phyloP scores from a whole-genome alignment of 1,140 invertebrate genomes.

The Lepidurus arcticus region DNA sequence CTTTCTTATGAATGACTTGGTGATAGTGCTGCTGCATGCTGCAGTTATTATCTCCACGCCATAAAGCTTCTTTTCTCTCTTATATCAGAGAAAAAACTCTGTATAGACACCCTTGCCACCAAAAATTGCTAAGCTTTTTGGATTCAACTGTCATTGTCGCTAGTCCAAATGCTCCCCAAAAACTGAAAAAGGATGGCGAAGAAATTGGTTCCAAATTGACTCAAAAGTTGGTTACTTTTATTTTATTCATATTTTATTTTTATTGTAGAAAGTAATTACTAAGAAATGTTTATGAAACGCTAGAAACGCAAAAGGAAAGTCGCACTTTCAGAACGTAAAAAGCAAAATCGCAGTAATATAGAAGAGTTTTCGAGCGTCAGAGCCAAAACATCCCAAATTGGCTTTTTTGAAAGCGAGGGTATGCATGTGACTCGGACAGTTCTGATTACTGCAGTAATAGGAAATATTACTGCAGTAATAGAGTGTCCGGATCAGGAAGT shows the following conservation, averaged over 20 bases:
- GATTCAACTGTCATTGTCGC: neutral
- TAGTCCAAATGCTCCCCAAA: no score
- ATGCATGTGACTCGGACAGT: no score
- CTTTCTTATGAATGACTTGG: constrained; percentile 10
- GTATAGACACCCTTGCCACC: neutral
- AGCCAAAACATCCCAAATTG: no score
- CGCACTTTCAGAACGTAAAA: neutral
- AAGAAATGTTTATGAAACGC: neutral
- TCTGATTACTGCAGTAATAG: no score
- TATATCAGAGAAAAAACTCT: neutral
- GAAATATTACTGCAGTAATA: no score
- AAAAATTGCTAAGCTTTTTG: constrained; percentile 18
- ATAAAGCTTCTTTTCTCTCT: neutral
- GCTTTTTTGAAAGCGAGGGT: no score
- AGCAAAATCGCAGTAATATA: neutral
- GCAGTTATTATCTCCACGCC: constrained; percentile 1
- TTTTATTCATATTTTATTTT: neutral
- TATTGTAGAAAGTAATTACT: neutral
- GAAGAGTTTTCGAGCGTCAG: no score
- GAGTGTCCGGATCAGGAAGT: no score
- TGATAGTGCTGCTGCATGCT: neutral
- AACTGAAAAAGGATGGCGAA: no score
- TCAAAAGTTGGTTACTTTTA: neutral
- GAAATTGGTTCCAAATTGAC: no score
- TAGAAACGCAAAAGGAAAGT: neutral